Percentiles rank a stretch among this genome's conserved stretches.
These are phyloP conservation scores for Anarsia innoxiella DNA, from an alignment of 2,888 invertebrate genomes.

Conservation along the genomic window DNA sequence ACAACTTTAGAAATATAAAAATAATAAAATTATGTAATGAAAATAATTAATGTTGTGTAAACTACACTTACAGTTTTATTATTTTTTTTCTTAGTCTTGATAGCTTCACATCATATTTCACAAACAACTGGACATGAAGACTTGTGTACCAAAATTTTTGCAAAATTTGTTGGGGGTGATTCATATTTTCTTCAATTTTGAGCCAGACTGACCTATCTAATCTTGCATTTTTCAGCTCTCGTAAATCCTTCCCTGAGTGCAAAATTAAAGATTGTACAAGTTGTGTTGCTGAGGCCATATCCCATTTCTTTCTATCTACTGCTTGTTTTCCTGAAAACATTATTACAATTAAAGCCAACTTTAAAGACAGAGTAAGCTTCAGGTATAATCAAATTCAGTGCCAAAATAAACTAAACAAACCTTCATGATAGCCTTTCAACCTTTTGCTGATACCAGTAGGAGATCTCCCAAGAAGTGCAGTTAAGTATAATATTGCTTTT, in stretches of 20 bases:
- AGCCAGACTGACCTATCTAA: constrained; percentile 46
- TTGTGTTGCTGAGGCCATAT: too few species aligned
- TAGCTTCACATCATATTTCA: constrained; percentile 39
- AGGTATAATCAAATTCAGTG: constrained; percentile 36
- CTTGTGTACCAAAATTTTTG: constrained; percentile 43
- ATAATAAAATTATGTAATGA: too few species aligned
- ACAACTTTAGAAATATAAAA: too few species aligned
- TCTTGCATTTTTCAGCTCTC: constrained; percentile 40
- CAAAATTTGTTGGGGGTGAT: constrained; percentile 34
- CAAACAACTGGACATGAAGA: constrained; percentile 53
- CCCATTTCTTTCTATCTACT: too few species aligned
- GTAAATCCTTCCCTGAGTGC: constrained; percentile 33
- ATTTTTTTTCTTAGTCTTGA: constrained; percentile 34
- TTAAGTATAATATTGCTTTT: constrained; percentile 32
- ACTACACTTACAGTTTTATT: constrained; percentile 39
- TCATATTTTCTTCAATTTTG: constrained; percentile 38
- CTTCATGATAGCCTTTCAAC: constrained; percentile 27
- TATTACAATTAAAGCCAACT: too few species aligned
- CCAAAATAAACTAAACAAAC: constrained; percentile 18
- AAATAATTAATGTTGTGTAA: background rate
- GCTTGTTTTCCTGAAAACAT: too few species aligned
- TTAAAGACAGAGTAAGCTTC: too few species aligned
- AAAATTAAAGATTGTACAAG: constrained; percentile 40
- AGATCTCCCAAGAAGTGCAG: constrained; percentile 42
- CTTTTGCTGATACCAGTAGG: constrained; percentile 45